A percentile compares a stretch with the other conserved stretches of the same genome.
Conservation (phyloP, 2,113 vertebrate genomes). For the Donacobius atricapilla region DNA sequence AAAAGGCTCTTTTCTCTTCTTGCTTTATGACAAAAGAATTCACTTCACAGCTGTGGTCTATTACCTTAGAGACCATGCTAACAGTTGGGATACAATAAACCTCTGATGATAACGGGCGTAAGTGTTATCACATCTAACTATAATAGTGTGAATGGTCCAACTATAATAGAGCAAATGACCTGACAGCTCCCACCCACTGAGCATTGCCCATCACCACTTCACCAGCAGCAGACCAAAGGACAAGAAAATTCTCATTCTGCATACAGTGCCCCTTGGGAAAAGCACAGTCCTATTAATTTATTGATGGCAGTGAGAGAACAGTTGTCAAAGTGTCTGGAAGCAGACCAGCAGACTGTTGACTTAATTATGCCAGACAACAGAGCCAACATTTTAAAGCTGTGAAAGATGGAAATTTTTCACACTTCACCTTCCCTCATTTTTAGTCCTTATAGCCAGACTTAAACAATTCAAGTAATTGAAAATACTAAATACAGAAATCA, state of each 20-base stretch:
- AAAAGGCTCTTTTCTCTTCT: not conserved
- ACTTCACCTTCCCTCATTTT: conserved; percentile 21
- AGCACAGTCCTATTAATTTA: conserved; percentile 48
- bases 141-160: not conserved
- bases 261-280: conserved; percentile 22
- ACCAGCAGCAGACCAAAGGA: not conserved
- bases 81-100: not conserved
- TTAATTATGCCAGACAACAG: conserved; percentile 64
- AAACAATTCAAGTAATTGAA: conserved; percentile 27
- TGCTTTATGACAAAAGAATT: not conserved
- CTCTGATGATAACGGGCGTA: not conserved
- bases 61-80: conserved; percentile 17
- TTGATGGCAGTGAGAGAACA: conserved; percentile 43
- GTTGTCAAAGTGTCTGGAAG: conserved; percentile 65
- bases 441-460: not conserved
- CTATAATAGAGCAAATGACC: conserved; percentile 12
- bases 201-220: not conserved
- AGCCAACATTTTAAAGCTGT: conserved; percentile 69
- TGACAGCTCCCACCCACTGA: not conserved
- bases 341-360: conserved; percentile 64
- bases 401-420: conserved; percentile 65
- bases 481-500: not conserved
- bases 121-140: not conserved
- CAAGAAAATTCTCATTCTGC: conserved; percentile 19
- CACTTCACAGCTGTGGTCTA: not conserved